Base-by-base conservation (phyloP, 2,797 vertebrate genomes). In the Scyliorhinus canicula region DNA sequence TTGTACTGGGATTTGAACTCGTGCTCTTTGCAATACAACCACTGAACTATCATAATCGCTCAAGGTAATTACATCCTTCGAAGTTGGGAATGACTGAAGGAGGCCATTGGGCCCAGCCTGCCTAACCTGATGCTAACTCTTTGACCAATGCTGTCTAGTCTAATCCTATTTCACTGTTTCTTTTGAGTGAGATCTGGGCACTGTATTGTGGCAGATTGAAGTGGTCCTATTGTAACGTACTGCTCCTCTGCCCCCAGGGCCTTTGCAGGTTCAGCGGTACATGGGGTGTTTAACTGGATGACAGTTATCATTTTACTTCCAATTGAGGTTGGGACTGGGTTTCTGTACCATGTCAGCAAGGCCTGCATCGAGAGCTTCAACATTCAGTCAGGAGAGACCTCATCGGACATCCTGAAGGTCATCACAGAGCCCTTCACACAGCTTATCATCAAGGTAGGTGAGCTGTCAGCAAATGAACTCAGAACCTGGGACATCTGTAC, bases 251-350 rank as follows among this genome's bases (percentile, higher is more conserved):
- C 47, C 28, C 28, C 28, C 47, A 95, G 93, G 44, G 93, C 93
- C 93, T 95, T 95, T 95, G 93, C 55, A 1, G 93, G 93, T 35
- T 95, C 93, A 40, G 93, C 93, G 7, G 93, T 95, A 1, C 93
- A 95, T 8, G 93, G 93, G n/a, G 26, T 95, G 35, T 95, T 95
- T 67, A 95, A 95, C 93, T 95, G 93, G 93, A 50, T 95, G 67
- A 95, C 93, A 0, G 93, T 95, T 1, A 1, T 74, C 44, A 5
- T 95, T 16, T 16, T 74, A 24, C 44, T 95, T 26, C 93, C 67
- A 8, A 35, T 95, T 19, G 93, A 95, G 71, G 8, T 95, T 31
- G 63, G 55, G 24, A 95, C 55, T 14, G 63, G 67, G 21, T 74
- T 67, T 31, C 63, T 95, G n/a, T 95, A 63, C 40, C 21, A 95